phyloP scores from a whole-genome alignment of 2,888 invertebrate species.

The Ophioninae sp. region DNA sequence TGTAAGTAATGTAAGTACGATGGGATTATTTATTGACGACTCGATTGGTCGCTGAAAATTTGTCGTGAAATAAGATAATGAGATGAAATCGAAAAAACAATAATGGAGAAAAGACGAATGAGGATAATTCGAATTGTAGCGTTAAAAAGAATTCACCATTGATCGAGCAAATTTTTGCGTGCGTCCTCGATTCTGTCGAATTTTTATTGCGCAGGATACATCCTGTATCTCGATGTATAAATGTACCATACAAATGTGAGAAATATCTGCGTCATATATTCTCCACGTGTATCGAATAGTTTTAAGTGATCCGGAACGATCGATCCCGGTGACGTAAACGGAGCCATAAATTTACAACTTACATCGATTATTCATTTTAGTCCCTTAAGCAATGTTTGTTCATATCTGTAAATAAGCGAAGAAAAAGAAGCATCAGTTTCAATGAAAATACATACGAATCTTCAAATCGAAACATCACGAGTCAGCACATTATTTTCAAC shows the following conservation, averaged over 20 bases:
- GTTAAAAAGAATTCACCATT: not conserved
- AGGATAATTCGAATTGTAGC: not conserved
- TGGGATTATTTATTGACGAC: conserved; percentile 10
- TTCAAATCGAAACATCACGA: conserved; percentile 40
- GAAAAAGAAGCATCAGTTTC: conserved; percentile 62
- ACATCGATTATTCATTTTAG: conserved; percentile 32
- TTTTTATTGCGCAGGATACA: conserved; percentile 23
- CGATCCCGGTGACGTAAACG: conserved; percentile 29
- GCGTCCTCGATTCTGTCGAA: not conserved
- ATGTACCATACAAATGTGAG: conserved; percentile 70
- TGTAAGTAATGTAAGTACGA: conserved; percentile 39
- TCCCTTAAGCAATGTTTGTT: conserved; percentile 61
- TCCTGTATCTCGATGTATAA: conserved; percentile 69
- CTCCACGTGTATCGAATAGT: not conserved
- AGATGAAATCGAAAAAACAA: not conserved
- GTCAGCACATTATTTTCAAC: not conserved
- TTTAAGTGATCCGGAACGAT: conserved; percentile 26
- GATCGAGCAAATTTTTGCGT: not conserved
- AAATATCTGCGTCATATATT: conserved; percentile 15
- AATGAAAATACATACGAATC: conserved; percentile 69
- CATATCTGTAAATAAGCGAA: conserved; percentile 62
- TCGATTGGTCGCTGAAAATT: conserved; percentile 12
- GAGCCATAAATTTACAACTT: conserved; percentile 39
- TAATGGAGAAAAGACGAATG: conserved; percentile 17
- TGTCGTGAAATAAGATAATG: not conserved